phyloP scores from a whole-genome alignment of 2,888 invertebrate genomes.

The Mythimna ferrago region DNA sequence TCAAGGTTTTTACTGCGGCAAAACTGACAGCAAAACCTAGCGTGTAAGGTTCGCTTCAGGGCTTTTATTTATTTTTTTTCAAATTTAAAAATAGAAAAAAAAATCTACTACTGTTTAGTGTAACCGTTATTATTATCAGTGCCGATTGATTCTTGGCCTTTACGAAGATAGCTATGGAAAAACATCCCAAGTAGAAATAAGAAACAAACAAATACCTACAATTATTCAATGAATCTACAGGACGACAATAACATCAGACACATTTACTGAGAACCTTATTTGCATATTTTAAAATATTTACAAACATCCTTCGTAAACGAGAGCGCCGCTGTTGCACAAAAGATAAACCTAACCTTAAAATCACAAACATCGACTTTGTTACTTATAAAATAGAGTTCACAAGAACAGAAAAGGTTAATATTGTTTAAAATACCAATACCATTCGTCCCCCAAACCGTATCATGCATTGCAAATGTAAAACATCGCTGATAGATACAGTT shows the following conservation, averaged over 20 bases:
- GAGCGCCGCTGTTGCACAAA: conserved; percentile 61
- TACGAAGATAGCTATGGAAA: conserved; percentile 22
- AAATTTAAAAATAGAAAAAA: too few relatives aligned
- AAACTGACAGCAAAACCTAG: too few relatives aligned
- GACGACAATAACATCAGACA: conserved; percentile 73
- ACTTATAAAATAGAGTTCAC: conserved; percentile 44
- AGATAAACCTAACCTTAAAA: conserved; percentile 40
- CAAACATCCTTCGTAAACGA: conserved; percentile 70
- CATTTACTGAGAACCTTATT: conserved; percentile 72
- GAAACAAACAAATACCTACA: conserved; percentile 56
- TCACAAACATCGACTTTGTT: conserved; percentile 53
- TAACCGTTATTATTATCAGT: background rate
- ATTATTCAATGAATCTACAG: conserved; percentile 71
- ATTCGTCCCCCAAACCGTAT: conserved; percentile 75
- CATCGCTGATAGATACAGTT: conserved; percentile 45
- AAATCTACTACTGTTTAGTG: background rate
- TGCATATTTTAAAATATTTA: conserved; percentile 79
- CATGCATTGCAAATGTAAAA: conserved; percentile 68
- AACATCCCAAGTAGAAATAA: conserved; percentile 43
- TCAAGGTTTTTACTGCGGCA: too few relatives aligned
- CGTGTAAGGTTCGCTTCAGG: too few relatives aligned
- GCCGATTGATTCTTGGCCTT: background rate
- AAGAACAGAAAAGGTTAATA: conserved; percentile 50
- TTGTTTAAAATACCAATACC: conserved; percentile 74
- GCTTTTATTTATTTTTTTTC: too few relatives aligned